These are phyloP conservation scores for Hedychridium roseum DNA, from an alignment of 2,888 invertebrate genomes.

Conservation along the genomic window DNA sequence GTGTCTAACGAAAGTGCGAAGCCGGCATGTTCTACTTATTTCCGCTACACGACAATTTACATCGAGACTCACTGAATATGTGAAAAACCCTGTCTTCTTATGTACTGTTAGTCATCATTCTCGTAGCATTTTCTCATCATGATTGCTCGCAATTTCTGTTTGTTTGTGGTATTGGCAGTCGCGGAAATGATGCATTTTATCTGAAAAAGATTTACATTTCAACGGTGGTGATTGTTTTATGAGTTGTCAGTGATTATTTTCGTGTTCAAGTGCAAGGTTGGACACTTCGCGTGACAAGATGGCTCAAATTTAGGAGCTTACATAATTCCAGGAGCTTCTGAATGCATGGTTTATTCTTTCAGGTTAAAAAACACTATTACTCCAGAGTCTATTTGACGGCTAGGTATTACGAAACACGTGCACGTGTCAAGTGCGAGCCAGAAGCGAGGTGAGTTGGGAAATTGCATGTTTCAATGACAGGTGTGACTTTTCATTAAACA, in stretches of 20 bases:
- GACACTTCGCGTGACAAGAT: conserved; percentile 49
- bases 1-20: too few species aligned
- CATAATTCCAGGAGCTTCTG: conserved; percentile 50
- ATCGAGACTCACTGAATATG: too few species aligned
- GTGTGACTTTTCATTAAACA: too few species aligned
- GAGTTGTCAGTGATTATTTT: conserved; percentile 36
- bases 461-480: too few species aligned
- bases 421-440: conserved; percentile 45
- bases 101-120: too few species aligned
- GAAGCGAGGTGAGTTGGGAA: conserved; percentile 40
- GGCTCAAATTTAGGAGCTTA: conserved; percentile 52
- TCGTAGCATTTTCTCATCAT: too few species aligned
- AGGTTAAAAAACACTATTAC: conserved; percentile 54
- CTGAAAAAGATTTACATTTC: background rate
- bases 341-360: conserved; percentile 25
- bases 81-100: too few species aligned
- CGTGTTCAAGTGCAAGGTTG: conserved; percentile 38
- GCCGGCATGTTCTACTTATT: too few species aligned
- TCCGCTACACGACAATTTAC: too few species aligned
- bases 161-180: too few species aligned
- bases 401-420: conserved; percentile 47
- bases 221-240: conserved; percentile 2
- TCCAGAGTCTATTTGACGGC: conserved; percentile 47
- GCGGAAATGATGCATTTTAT: background rate
- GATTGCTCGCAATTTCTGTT: too few species aligned